Evolutionary conservation across 2,888 invertebrate species (phyloP).

Genomic region (Epsilonema sp.): DNA sequence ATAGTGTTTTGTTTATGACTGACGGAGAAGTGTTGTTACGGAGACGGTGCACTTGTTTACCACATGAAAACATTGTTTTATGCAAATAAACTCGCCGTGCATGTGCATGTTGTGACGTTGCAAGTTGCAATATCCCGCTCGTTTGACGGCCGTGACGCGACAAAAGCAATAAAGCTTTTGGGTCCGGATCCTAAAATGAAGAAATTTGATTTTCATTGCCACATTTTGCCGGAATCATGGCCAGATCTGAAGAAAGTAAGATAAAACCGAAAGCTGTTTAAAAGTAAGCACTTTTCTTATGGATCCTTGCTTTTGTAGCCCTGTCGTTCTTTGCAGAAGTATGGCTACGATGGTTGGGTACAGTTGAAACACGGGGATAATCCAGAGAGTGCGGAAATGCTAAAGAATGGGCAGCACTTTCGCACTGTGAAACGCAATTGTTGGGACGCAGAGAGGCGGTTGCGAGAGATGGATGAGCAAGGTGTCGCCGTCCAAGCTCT

Average conservation of each 20-base stretch:
- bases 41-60: too few species aligned
- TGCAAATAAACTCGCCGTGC: too few species aligned
- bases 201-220: constrained; percentile 37
- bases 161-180: too few species aligned
- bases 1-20: too few species aligned
- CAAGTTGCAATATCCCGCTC: too few species aligned
- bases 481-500: constrained; percentile 38
- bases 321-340: constrained; percentile 26
- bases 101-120: too few species aligned
- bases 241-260: constrained; percentile 38
- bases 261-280: too few species aligned
- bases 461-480: constrained; percentile 37
- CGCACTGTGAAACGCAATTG: constrained; percentile 38
- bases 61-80: too few species aligned
- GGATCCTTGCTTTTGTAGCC: constrained; percentile 7
- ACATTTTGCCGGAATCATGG: constrained; percentile 38
- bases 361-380: constrained; percentile 27
- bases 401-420: constrained; percentile 38
- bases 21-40: too few species aligned
- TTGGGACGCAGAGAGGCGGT: constrained; percentile 34
- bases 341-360: constrained; percentile 40
- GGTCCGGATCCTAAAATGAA: too few species aligned
- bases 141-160: too few species aligned
- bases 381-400: constrained; percentile 31
- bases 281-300: too few species aligned